These are phyloP conservation scores for Cloeon dipterum DNA, from an alignment of 2,888 invertebrate species.

Conservation along the genomic window DNA sequence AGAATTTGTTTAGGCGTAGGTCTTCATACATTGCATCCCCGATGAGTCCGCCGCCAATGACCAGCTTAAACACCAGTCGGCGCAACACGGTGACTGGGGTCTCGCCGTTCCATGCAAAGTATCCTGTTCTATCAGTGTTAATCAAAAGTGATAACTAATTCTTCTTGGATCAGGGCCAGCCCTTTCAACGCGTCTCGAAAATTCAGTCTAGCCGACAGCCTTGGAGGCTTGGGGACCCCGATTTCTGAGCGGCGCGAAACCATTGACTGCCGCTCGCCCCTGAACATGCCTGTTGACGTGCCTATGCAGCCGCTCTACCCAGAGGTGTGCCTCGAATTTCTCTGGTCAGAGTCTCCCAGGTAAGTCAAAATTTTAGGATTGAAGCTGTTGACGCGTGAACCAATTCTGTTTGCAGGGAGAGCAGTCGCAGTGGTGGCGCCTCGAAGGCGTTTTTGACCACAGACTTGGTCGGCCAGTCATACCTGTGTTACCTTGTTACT, in stretches of 20 bases:
- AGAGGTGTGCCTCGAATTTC: constrained; percentile 65
- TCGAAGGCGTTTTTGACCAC: constrained; percentile 58
- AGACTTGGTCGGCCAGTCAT: constrained; percentile 70
- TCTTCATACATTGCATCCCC: neutral
- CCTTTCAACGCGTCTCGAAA: constrained; percentile 11
- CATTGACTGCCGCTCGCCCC: neutral
- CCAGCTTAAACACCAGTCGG: neutral
- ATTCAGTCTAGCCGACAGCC: constrained; percentile 12
- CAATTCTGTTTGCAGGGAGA: constrained; percentile 4
- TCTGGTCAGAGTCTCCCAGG: constrained; percentile 50
- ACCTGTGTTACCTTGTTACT: constrained; percentile 52
- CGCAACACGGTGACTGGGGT: neutral
- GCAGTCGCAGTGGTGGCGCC: constrained; percentile 27
- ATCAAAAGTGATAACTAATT: neutral
- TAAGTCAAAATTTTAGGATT: constrained; percentile 5
- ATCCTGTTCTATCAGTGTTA: no score
- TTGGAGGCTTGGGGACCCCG: constrained; percentile 14
- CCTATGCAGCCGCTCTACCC: constrained; percentile 39
- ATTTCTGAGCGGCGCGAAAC: neutral
- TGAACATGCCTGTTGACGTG: neutral
- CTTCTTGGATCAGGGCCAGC: constrained; percentile 1
- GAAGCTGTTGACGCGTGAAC: neutral
- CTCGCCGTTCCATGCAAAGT: neutral
- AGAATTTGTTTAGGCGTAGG: no score
- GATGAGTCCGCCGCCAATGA: constrained; percentile 1